Evolutionary conservation across 2,888 invertebrate species (phyloP).

Genomic region (Petrolisthes cinctipes): DNA sequence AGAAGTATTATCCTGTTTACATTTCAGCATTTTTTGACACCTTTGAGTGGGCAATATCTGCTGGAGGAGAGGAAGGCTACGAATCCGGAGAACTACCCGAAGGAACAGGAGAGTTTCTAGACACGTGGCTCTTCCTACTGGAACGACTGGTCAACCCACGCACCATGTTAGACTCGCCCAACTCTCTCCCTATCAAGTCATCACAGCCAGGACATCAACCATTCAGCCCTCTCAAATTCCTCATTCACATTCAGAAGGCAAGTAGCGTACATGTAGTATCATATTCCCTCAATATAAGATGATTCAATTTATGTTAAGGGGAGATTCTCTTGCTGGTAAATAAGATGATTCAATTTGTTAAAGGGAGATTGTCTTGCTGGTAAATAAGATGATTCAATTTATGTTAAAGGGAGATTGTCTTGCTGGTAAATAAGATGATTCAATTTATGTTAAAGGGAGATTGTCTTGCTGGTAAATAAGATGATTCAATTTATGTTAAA

Average conservation of each 20-base stretch:
- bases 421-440: neutral
- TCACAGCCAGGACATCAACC: slow-evolving; percentile 69
- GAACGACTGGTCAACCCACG: slow-evolving; percentile 89
- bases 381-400: neutral
- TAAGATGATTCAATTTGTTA: neutral
- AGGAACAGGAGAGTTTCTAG: slow-evolving; percentile 84
- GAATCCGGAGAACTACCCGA: slow-evolving; percentile 79
- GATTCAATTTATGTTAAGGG: neutral
- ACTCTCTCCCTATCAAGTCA: slow-evolving; percentile 76
- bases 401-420: neutral
- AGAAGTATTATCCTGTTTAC: slow-evolving; percentile 34
- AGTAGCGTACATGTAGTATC: slow-evolving; percentile 3
- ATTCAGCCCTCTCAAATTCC: slow-evolving; percentile 78
- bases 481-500: neutral
- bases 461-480: too few species aligned
- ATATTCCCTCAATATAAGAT: neutral
- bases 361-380: neutral
- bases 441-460: neutral
- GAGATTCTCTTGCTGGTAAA: neutral
- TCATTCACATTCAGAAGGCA: slow-evolving; percentile 81
- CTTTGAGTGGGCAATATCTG: slow-evolving; percentile 75
- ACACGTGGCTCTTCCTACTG: slow-evolving; percentile 84
- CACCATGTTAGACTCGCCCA: slow-evolving; percentile 83
- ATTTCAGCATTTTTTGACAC: slow-evolving; percentile 69
- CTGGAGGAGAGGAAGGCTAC: slow-evolving; percentile 73